These are phyloP conservation scores for Choristoneura fumiferana DNA, from an alignment of 1,140 invertebrate genomes.

Conservation along the genomic window DNA sequence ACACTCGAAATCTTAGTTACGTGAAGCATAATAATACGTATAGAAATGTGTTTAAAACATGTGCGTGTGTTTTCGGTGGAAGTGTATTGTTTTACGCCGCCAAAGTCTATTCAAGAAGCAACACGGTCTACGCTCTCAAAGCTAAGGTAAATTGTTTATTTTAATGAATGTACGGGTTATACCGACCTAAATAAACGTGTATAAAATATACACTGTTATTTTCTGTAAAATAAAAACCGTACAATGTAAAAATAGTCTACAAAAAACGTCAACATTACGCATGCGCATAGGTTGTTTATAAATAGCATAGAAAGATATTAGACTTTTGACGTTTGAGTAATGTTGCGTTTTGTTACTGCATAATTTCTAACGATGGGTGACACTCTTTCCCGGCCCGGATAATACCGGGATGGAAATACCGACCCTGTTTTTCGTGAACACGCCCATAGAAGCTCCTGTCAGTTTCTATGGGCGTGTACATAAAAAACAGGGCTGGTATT, in stretches of 20 bases:
- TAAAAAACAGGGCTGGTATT: too few relatives aligned
- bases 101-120: constrained; percentile 46
- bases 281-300: constrained; percentile 40
- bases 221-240: not conserved
- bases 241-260: not conserved
- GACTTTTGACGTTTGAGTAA: constrained; percentile 34
- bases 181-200: constrained; percentile 18
- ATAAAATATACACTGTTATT: constrained; percentile 29
- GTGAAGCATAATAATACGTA: constrained; percentile 46
- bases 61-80: constrained; percentile 61
- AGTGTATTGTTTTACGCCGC: constrained; percentile 52
- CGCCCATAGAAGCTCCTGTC: too few relatives aligned
- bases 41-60: constrained; percentile 55
- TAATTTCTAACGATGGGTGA: constrained; percentile 46
- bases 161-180: not conserved
- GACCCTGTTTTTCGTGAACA: too few relatives aligned
- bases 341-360: constrained; percentile 34
- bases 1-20: constrained; percentile 51
- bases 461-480: too few relatives aligned
- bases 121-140: constrained; percentile 66
- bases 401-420: constrained; percentile 32
- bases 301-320: constrained; percentile 29
- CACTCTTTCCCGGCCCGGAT: too few relatives aligned
- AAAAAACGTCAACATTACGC: constrained; percentile 10
- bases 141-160: constrained; percentile 51